Conservation (phyloP, 2,888 invertebrate species). For the Amiota minor region DNA sequence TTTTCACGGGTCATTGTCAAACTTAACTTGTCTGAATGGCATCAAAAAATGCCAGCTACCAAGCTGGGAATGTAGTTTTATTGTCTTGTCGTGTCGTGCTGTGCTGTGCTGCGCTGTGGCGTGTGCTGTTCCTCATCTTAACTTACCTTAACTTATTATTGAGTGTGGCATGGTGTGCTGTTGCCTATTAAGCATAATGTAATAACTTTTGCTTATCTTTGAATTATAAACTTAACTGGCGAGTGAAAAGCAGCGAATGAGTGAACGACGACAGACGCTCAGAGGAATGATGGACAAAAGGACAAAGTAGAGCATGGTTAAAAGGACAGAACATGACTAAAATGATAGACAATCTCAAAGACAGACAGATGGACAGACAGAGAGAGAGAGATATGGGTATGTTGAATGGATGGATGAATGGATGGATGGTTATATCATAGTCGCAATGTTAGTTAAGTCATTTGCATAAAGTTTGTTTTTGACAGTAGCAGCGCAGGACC, state of each 20-base stretch:
- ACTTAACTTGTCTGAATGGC: constrained; percentile 7
- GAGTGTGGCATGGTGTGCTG: neutral
- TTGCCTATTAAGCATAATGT: constrained; percentile 19
- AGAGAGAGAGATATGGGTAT: neutral
- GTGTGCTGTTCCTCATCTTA: no score
- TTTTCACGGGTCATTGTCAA: constrained; percentile 26
- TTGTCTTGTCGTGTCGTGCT: no score
- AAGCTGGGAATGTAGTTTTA: neutral
- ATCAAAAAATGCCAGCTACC: neutral
- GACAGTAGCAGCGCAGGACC: neutral
- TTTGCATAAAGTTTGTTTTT: constrained; percentile 28
- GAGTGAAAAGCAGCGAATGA: neutral
- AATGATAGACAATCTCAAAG: no score
- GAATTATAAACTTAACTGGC: constrained; percentile 25
- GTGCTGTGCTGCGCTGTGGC: no score
- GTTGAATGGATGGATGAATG: neutral
- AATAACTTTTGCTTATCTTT: constrained; percentile 29
- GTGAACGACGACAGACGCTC: neutral
- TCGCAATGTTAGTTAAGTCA: constrained; percentile 15
- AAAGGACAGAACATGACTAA: no score
- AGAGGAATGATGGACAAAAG: neutral
- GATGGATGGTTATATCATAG: constrained; percentile 5
- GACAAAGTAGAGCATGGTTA: no score
- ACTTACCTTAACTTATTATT: no score
- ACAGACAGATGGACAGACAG: no score